phyloP scores from a whole-genome alignment of 1,140 invertebrate genomes.

The Tetragonula clypearis region DNA sequence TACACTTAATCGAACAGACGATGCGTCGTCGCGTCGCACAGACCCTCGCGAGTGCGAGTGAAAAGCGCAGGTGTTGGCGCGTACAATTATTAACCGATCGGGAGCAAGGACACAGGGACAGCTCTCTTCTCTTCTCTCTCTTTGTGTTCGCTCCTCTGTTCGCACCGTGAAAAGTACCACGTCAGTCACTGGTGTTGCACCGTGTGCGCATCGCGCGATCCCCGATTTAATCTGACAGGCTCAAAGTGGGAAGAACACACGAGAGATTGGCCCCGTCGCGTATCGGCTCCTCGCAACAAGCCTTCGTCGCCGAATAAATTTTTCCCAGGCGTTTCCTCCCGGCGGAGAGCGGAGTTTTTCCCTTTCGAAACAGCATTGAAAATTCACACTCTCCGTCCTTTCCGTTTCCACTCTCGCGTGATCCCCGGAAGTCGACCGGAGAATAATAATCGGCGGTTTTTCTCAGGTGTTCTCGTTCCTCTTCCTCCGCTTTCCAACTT shows the following conservation, averaged over 20 bases:
- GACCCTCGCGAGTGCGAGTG: not conserved
- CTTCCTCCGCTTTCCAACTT: too few relatives aligned
- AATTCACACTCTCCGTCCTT: not conserved
- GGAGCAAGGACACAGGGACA: not conserved
- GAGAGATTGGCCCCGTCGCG: conserved; percentile 18
- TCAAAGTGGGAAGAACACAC: conserved; percentile 25
- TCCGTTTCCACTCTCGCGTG: too few relatives aligned
- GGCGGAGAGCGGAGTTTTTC: not conserved
- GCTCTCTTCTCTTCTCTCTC: too few relatives aligned
- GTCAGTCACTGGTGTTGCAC: conserved; percentile 1
- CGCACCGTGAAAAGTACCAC: conserved; percentile 31
- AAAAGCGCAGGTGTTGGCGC: too few relatives aligned
- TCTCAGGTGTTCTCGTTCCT: too few relatives aligned
- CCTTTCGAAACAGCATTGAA: not conserved
- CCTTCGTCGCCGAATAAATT: conserved; percentile 12
- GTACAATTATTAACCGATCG: conserved; percentile 13
- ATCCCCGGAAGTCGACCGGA: too few relatives aligned
- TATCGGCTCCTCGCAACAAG: too few relatives aligned
- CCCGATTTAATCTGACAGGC: conserved; percentile 47
- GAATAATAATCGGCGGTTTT: too few relatives aligned
- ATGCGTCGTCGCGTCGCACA: not conserved
- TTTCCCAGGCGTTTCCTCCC: not conserved
- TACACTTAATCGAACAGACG: conserved; percentile 41
- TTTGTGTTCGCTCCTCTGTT: not conserved
- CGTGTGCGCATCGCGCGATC: conserved; percentile 21